Evolutionary conservation across 2,888 invertebrate genomes (phyloP), one percentile per base, ranked within the genome.

Genomic region (Meiosimyza platycephala): DNA sequence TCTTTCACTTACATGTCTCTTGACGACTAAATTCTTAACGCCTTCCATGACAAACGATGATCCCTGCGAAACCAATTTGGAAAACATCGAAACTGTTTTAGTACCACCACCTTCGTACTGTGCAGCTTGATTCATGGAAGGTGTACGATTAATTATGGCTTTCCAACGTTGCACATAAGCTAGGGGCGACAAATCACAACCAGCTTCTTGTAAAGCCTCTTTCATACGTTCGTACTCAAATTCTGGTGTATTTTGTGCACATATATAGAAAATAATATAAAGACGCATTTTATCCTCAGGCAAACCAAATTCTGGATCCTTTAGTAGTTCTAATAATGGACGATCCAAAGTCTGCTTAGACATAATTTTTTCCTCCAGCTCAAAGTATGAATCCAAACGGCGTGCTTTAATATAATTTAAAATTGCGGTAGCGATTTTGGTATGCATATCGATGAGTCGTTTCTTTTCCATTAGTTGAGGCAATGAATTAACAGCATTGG

Each of bases 41-140:
- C 98, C 99, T 88, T 99, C 99, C 98, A 99, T 99, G 0, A 99
- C 98, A 86, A 99, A 98, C 51, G 96, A 96, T 0, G 98, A 99
- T 28, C 98, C 98, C 85, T 98, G 97, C 11, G 95, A 95, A 81
- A 99, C 95, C 71, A 99, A 90, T 88, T 99, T 99, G 11, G 97
- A 97, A 88, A 99, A 98, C 99, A 99, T 99, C 75, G 94, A 95
- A 1, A 97, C 96, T 0, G 98, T 98, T 88, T 96, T 97, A 0
- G 97, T 97, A 40, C 97, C 97, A 50, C 95, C 95, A 33, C 95
- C 95, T 84, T 97, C 98, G 81, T 95, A 95, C 80, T 95, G 96
- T 84, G 92, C 94, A 33, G 92, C 90, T 71, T 91, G 90, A 4
- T 91, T 89, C 13, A 82, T 78, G 52, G 81, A 77, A 0, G 84